These are phyloP conservation scores for Gavia stellata DNA, from an alignment of 2,113 vertebrate genomes.

Conservation along the genomic window DNA sequence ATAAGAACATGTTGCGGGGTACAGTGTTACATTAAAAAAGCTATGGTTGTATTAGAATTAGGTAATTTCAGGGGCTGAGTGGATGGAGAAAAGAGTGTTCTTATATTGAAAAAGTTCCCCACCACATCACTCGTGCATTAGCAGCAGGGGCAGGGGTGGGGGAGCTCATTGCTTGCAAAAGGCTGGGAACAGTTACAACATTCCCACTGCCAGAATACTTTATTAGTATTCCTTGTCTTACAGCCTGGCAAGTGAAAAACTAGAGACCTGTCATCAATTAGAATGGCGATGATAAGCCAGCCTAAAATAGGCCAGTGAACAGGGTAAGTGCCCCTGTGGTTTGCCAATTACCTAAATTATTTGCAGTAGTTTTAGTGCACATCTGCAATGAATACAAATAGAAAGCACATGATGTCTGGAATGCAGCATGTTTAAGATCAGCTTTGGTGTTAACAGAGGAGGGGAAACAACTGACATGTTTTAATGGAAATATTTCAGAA, in stretches of 20 bases:
- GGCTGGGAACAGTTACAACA: conserved; percentile 60
- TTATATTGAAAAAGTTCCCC: conserved; percentile 28
- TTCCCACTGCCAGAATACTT: conserved; percentile 59
- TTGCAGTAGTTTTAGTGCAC: conserved; percentile 68
- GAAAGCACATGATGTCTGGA: conserved; percentile 55
- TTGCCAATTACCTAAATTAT: conserved; percentile 80
- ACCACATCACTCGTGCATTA: conserved; percentile 54
- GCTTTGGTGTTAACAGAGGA: conserved; percentile 29
- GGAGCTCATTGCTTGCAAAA: conserved; percentile 52
- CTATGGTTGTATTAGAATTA: neutral
- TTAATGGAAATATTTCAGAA: neutral
- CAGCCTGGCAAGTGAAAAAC: conserved; percentile 70
- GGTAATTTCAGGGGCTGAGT: conserved; percentile 1
- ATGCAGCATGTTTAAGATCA: conserved; percentile 50
- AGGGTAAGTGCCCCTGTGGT: conserved; percentile 71
- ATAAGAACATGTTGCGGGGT: neutral
- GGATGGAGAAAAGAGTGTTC: conserved; percentile 12
- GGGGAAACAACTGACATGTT: conserved; percentile 8
- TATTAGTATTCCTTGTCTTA: conserved; percentile 75
- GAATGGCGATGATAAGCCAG: conserved; percentile 72
- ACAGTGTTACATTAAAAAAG: neutral
- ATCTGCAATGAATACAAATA: conserved; percentile 75
- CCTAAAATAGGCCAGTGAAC: conserved; percentile 73
- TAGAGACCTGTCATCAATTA: conserved; percentile 75
- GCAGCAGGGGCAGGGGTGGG: neutral